Evolutionary conservation across 2,113 vertebrate genomes (phyloP).

Genomic region (Phodopus roborovskii): DNA sequence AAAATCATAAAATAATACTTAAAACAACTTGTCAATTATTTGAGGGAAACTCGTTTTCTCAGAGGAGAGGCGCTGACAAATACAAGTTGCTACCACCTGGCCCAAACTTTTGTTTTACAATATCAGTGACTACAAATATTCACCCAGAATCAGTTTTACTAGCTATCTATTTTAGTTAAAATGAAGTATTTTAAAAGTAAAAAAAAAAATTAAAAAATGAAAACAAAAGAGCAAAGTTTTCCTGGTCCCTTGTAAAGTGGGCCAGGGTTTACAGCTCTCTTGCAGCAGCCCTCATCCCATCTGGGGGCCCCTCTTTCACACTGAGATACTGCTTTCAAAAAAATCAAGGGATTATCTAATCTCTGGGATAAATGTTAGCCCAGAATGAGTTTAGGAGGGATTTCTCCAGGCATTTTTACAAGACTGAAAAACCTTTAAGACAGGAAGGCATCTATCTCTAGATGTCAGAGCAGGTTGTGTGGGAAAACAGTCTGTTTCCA

Average conservation of each 20-base stretch:
- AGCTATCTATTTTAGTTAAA: background rate
- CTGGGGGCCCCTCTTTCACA: background rate
- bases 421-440: background rate
- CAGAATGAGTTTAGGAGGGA: background rate
- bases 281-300: too few relatives aligned
- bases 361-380: background rate
- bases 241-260: background rate
- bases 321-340: background rate
- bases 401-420: background rate
- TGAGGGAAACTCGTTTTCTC: background rate
- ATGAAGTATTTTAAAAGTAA: background rate
- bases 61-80: background rate
- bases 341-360: constrained; percentile 1
- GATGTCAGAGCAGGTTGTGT: background rate
- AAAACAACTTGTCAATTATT: background rate
- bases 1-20: background rate
- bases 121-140: background rate
- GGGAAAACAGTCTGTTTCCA: background rate
- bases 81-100: background rate
- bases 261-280: background rate
- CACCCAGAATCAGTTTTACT: background rate
- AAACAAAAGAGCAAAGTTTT: background rate
- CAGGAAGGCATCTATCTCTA: background rate
- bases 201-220: background rate
- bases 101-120: background rate